Base-by-base conservation (phyloP, 2,113 vertebrate species). In the Bothrops jararaca region DNA sequence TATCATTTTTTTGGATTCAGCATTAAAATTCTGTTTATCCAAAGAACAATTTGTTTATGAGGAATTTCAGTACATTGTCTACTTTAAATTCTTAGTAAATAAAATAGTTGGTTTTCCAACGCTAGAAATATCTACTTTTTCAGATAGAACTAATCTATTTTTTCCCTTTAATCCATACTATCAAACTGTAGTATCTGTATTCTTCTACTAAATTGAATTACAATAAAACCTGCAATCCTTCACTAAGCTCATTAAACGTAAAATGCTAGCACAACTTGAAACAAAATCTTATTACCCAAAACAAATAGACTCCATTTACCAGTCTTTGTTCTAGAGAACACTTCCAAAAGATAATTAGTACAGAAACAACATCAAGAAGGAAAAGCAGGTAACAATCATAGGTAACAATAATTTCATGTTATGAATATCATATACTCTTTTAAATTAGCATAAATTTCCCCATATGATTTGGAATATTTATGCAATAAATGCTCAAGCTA, bases 381-480 rank as follows among this genome's bases (percentile, higher is more conserved):
- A 80, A 69, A 52, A 50, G 1, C 39, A 53, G 29, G 45, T 88
- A 24, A 90, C 2, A 85, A 2, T 0, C 45, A 42, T 12, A 20
- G 48, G 74, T 93, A 91, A 89, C 6, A 26, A 52, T 45, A 23
- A 45, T 26, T 39, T 13, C 15, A 54, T 22, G 26, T 23, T 9
- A 42, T 74, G 52, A 80, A 80, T 57, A 9, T 86, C 26, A 39
- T 95, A 90, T 57, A 8, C 85, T 90, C 91, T 96, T 94, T 94
- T 90, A 93, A 94, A 96, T 85, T 29, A 95, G 95, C 91, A 86
- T 22, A 89, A 93, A 95, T 93, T 95, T 80, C 74, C 95, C 90
- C 85, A 93, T 94, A 23, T 56, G 86, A 91, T 80, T 94, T n/a
- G 50, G 95, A 89, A 94, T 92, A 96, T 90, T 92, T 93, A 93